Evolutionary conservation across 1,140 invertebrate genomes (phyloP), one percentile per base, ranked within the genome.

Genomic region (Ceratosolen fusciceps): DNA sequence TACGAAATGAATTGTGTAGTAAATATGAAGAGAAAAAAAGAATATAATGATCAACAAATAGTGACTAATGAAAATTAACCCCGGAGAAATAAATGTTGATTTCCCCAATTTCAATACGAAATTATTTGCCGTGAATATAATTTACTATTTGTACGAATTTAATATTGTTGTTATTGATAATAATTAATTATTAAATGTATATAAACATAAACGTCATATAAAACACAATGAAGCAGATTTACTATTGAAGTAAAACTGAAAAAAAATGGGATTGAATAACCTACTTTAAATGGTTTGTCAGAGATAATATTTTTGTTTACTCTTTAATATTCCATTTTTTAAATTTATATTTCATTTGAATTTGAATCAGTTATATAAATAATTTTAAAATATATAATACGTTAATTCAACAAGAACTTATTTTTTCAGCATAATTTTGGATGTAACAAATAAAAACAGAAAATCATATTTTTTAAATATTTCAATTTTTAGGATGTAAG

Each of bases 181-280:
- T 88, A 80, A 89, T 90, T 89, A 89, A 88, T 89, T 89, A 90
- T 86, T 90, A 83, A 89, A 89, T 90, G 89, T 90, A 90, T 85
- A 90, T 90, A 90, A 87, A 88, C 86, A 86, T 86, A 85, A 16
- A 43, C 76, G 68, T 73, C 74, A 67, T 24, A 65, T 74, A 83
- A 84, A 78, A 49, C 74, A 85, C 82, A 81, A 82, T 75, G 77
- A 72, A 72, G 82, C 79, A 75, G 83, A 83, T 86, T 86, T 29
- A 26, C 47, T 52, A 71, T 71, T 58, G 52, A 16, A 71, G 70
- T 58, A 21, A 76, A 79, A 76, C 43, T 26, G 52, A 76, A 76
- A 80, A n/a, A 75, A 65, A 72, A 26, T 74, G 39, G 74, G 58
- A 56, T 74, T 73, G n/a, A 74, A 67, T 70, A 76, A 49, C 62